Evolutionary conservation across 1,140 invertebrate species (phyloP).

Genomic region (Caenorhabditis brenneri): DNA sequence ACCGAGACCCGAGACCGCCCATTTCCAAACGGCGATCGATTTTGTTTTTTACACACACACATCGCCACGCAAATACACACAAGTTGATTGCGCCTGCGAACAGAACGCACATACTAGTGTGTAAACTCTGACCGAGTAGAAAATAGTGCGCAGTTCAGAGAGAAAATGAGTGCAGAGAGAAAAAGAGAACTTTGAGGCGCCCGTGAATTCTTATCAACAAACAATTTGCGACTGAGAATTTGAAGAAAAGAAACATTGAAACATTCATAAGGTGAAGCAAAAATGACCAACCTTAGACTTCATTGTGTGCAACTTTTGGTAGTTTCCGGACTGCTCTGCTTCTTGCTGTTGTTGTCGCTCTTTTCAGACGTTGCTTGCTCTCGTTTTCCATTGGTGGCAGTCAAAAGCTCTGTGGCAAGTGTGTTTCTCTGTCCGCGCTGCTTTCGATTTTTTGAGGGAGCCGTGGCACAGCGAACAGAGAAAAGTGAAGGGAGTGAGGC

Average conservation of each 20-base stretch:
- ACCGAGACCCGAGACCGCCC: neutral
- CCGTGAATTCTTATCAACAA: constrained; percentile 5
- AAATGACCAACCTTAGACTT: neutral
- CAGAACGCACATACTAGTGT: neutral
- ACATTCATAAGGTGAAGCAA: neutral
- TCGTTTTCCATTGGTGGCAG: neutral
- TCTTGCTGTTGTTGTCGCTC: neutral
- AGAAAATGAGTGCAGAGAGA: neutral
- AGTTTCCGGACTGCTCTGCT: neutral
- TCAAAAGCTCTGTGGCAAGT: neutral
- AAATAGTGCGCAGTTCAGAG: neutral
- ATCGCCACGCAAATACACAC: neutral
- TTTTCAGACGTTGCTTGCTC: too few species aligned
- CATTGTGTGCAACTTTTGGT: neutral
- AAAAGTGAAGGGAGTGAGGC: constrained; percentile 28
- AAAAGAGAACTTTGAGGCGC: neutral
- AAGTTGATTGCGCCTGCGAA: neutral
- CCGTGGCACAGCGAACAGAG: constrained; percentile 13
- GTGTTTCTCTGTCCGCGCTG: neutral
- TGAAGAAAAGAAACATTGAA: neutral
- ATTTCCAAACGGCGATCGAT: constrained; percentile 15
- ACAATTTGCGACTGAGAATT: neutral
- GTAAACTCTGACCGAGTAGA: constrained; percentile 34
- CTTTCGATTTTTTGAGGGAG: neutral
- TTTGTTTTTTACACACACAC: constrained; percentile 36